These are phyloP conservation scores for Hypsopygia costalis DNA, from an alignment of 2,888 invertebrate genomes.

Conservation along the genomic window DNA sequence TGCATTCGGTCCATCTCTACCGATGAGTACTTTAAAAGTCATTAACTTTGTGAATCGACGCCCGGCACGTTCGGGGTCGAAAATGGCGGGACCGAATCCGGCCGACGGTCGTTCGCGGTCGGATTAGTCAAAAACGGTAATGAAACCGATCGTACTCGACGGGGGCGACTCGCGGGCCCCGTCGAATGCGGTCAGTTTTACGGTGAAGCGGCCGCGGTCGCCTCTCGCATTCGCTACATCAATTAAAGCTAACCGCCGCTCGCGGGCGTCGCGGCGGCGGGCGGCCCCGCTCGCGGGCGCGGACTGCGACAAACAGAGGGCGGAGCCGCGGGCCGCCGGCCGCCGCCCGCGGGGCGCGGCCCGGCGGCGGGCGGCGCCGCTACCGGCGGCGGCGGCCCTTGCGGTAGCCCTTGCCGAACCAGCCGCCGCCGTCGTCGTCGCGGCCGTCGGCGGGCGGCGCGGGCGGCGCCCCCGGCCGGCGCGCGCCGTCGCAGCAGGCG, in stretches of 20 bases:
- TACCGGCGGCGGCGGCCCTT: conserved; percentile 82
- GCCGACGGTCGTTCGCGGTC: too few species aligned
- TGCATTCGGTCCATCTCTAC: too few species aligned
- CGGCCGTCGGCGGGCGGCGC: conserved; percentile 15
- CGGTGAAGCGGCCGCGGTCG: too few species aligned
- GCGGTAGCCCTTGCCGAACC: conserved; percentile 94
- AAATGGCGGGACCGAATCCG: too few species aligned
- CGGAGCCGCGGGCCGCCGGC: not conserved
- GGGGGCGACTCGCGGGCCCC: too few species aligned
- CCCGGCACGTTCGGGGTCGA: too few species aligned
- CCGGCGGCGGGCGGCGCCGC: conserved; percentile 34
- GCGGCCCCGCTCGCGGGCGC: conserved; percentile 8
- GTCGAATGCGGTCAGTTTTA: too few species aligned
- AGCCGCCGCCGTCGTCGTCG: conserved; percentile 74
- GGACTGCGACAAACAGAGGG: conserved; percentile 15
- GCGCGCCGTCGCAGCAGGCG: conserved; percentile 78
- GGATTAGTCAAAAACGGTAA: too few species aligned
- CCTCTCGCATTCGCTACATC: not conserved
- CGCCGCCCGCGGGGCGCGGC: not conserved
- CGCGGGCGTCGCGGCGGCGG: not conserved
- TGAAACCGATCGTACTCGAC: too few species aligned
- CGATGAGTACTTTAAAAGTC: too few species aligned
- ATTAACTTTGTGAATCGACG: too few species aligned
- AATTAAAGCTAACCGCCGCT: not conserved
- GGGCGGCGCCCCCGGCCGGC: conserved; percentile 15